Conservation (phyloP, 2,113 vertebrate species). For the Sander vitreus region DNA sequence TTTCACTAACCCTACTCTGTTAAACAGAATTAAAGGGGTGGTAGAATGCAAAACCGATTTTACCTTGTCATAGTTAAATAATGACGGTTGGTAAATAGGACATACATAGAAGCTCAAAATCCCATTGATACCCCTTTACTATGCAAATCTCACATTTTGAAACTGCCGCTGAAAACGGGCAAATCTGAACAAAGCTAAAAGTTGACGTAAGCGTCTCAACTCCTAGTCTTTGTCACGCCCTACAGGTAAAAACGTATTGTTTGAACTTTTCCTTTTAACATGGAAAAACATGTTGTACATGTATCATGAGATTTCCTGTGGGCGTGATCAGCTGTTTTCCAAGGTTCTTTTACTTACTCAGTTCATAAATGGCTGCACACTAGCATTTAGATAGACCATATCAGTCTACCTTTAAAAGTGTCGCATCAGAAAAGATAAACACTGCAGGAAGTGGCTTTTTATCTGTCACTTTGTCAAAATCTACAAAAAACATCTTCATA, state of each 20-base stretch:
- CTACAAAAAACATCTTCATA: constrained; percentile 15
- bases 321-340: background rate
- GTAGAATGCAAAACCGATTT: no score
- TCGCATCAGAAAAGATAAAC: constrained; percentile 33
- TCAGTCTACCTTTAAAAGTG: constrained; percentile 35
- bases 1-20: background rate
- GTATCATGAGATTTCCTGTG: background rate
- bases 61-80: no score
- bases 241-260: no score
- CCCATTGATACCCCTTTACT: no score
- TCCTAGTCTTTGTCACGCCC: no score
- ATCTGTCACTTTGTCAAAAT: constrained; percentile 37
- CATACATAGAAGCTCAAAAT: no score
- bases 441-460: background rate
- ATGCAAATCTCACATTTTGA: no score
- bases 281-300: background rate
- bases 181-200: no score
- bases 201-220: no score
- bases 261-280: background rate
- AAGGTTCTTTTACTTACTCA: background rate
- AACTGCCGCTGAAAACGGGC: no score
- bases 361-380: background rate
- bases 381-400: background rate
- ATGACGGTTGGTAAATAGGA: no score
- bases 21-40: constrained; percentile 3